Base-by-base conservation (phyloP, 2,113 vertebrate genomes). In the Pyrgilauda ruficollis region DNA sequence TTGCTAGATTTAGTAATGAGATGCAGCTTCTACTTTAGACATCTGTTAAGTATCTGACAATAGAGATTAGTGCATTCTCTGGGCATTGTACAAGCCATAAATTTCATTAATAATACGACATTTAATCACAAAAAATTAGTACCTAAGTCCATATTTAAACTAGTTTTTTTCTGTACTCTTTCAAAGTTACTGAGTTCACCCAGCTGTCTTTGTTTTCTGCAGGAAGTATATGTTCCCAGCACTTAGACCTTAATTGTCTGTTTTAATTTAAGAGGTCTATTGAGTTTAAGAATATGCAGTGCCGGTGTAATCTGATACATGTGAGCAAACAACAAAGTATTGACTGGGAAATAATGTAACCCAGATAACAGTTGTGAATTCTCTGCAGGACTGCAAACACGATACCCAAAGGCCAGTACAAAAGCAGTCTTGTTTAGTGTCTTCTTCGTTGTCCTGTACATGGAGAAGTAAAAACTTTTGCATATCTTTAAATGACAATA, bases 371-470 rank as follows among this genome's bases (percentile, higher is more conserved):
- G 24, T 6, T 16, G 59, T 44, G 55, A 80, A 52, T 83, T 76
- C 15, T 73, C 59, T 62, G n/a, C 63, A 69, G 72, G 35, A 47
- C 23, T 90, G 27, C 58, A 61, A 88, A 52, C 10, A 14, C 0
- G 1, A 33, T 24, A 46, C 20, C 31, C 61, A 56, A 53, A 55
- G 47, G 47, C 28, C 33, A 75, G 28, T 24, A 49, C 16, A 67
- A 58, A 63, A 39, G 10, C n/a, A 67, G 13, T 46, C 28, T 85
- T 78, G 24, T 79, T 86, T 53, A 68, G 12, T 41, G 13, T 67
- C 52, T 92, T 90, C 28, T 41, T 72, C 0, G 0, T 2, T 59
- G 28, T 46, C 22, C 20, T 68, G 16, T 53, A 23, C 15, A 27
- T 0, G 0, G 14, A 55, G 37, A 67, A 63, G 20, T 31, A 46